These are phyloP conservation scores for Phytoseiulus persimilis DNA, from an alignment of 2,888 invertebrate species.

Conservation along the genomic window DNA sequence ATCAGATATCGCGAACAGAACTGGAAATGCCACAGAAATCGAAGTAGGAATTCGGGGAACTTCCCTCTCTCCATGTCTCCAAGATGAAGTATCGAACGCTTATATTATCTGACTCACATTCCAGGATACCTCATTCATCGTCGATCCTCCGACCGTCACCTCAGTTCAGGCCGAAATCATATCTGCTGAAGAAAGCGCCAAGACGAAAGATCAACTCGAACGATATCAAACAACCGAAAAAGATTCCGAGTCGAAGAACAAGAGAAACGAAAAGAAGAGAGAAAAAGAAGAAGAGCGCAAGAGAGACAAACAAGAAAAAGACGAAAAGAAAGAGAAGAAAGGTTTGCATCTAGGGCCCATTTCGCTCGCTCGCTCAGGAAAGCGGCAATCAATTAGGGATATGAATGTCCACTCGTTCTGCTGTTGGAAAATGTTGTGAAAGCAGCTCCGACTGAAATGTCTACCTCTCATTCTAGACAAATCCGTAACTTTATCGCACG, in stretches of 20 bases:
- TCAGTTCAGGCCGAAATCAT: not conserved
- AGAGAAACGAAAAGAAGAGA: constrained; percentile 11
- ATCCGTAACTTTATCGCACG: constrained; percentile 13
- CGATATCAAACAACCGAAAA: constrained; percentile 12
- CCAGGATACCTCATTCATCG: constrained; percentile 29
- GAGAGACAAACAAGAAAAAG: not conserved
- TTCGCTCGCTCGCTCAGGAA: no score
- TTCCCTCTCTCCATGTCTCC: no score
- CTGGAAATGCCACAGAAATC: not conserved
- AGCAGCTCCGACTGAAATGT: no score
- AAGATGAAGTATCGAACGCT: no score
- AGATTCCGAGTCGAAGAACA: constrained; percentile 14
- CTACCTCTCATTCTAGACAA: not conserved
- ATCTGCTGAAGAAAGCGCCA: not conserved
- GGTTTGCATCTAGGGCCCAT: not conserved
- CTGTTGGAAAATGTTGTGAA: no score
- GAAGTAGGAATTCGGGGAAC: not conserved
- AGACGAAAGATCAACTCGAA: constrained; percentile 32
- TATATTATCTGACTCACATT: no score
- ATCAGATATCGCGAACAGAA: not conserved
- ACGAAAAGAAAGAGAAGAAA: constrained; percentile 29
- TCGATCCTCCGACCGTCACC: not conserved
- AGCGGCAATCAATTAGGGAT: no score
- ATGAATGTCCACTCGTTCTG: no score
- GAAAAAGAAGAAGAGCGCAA: constrained; percentile 23